phyloP scores from a whole-genome alignment of 1,140 invertebrate genomes.

The Aphelenchoides fujianensis region DNA sequence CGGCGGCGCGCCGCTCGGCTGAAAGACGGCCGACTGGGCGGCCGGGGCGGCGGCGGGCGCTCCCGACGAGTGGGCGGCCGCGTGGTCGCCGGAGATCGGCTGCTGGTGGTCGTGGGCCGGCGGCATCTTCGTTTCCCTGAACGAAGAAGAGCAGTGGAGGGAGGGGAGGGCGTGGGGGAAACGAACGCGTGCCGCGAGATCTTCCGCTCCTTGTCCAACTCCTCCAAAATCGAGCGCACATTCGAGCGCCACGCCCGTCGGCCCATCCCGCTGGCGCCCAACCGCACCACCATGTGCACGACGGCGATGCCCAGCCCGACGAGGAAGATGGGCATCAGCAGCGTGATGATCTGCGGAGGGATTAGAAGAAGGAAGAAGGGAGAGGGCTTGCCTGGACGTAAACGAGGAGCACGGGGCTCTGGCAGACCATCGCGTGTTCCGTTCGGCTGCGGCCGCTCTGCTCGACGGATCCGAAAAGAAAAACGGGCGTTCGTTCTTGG shows the following conservation, averaged over 20 bases:
- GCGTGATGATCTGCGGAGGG: background rate
- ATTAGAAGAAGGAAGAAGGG: too few species aligned
- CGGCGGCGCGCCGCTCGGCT: background rate
- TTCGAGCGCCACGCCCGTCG: background rate
- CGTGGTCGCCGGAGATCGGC: too few species aligned
- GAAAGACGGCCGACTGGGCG: background rate
- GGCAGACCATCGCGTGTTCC: background rate
- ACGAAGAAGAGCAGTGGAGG: too few species aligned
- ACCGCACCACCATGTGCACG: background rate
- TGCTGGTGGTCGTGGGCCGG: too few species aligned
- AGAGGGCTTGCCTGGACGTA: background rate
- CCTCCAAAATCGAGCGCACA: background rate
- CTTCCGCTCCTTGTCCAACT: background rate
- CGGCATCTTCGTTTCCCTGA: too few species aligned
- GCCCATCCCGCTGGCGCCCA: background rate
- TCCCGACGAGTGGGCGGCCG: too few species aligned
- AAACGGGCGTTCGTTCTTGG: background rate
- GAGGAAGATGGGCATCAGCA: conserved; percentile 2
- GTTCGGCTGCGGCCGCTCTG: background rate
- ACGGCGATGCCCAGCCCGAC: background rate
- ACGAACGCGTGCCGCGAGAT: too few species aligned
- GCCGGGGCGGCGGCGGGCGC: too few species aligned
- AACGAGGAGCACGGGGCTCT: background rate
- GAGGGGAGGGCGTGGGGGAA: too few species aligned
- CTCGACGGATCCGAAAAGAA: too few species aligned